Evolutionary conservation across 2,888 invertebrate genomes (phyloP).

Genomic region (Cephalotes varians): DNA sequence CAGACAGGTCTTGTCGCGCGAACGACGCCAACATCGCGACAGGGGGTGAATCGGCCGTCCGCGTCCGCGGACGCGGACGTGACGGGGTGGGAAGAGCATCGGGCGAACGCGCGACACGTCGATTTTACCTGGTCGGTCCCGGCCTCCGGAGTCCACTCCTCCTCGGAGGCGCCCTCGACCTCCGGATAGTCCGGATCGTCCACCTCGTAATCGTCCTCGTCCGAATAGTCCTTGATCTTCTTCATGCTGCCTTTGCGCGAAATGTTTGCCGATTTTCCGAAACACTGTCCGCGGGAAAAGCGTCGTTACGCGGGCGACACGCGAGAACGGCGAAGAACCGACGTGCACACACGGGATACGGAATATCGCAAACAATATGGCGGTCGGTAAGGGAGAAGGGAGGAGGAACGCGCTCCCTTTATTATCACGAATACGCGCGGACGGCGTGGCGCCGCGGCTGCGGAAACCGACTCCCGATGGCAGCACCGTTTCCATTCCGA

Average conservation of each 20-base stretch:
- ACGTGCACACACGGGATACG: slow-evolving; percentile 65
- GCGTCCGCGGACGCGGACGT: no score
- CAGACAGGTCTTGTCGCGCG: not conserved
- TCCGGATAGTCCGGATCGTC: slow-evolving; percentile 85
- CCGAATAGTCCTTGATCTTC: slow-evolving; percentile 84
- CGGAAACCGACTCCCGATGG: slow-evolving; percentile 23
- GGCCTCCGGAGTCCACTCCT: slow-evolving; percentile 85
- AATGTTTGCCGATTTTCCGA: slow-evolving; percentile 78
- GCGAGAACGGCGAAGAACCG: slow-evolving; percentile 60
- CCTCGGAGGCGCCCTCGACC: slow-evolving; percentile 85
- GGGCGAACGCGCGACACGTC: not conserved
- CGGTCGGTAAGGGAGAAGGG: slow-evolving; percentile 62
- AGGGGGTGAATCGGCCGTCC: no score
- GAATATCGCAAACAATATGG: slow-evolving; percentile 81
- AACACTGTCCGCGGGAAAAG: slow-evolving; percentile 37
- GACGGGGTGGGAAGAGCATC: not conserved
- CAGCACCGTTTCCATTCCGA: not conserved
- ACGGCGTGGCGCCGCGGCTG: slow-evolving; percentile 45
- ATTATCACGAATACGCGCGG: slow-evolving; percentile 66
- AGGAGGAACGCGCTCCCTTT: slow-evolving; percentile 31
- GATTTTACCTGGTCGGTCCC: slow-evolving; percentile 82
- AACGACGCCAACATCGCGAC: not conserved
- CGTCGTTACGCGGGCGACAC: slow-evolving; percentile 56
- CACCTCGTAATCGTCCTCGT: slow-evolving; percentile 84
- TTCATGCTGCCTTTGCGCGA: slow-evolving; percentile 84